These are phyloP conservation scores for Eristalis tenax DNA, from an alignment of 2,888 invertebrate species.

Conservation along the genomic window DNA sequence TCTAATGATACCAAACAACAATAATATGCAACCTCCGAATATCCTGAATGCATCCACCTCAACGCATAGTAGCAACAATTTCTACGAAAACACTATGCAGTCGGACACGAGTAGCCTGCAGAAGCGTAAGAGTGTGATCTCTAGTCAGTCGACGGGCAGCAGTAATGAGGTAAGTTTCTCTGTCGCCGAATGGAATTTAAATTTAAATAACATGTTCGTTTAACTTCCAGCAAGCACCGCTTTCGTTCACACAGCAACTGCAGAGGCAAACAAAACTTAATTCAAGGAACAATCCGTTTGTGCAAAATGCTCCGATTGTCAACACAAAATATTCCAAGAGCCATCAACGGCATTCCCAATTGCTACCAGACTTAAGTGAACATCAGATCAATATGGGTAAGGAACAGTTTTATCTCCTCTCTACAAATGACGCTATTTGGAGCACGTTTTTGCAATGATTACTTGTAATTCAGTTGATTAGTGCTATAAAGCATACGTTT, in stretches of 20 bases:
- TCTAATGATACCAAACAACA: slow-evolving; percentile 75
- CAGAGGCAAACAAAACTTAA: slow-evolving; percentile 83
- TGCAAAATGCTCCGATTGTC: slow-evolving; percentile 77
- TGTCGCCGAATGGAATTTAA: background rate
- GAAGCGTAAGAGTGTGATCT: slow-evolving; percentile 81
- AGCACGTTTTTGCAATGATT: background rate
- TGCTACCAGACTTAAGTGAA: slow-evolving; percentile 81
- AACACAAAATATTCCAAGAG: slow-evolving; percentile 78
- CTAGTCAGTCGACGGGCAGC: slow-evolving; percentile 82
- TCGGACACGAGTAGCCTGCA: slow-evolving; percentile 81
- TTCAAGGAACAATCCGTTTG: slow-evolving; percentile 80
- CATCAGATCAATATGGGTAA: slow-evolving; percentile 79
- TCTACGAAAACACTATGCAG: slow-evolving; percentile 82
- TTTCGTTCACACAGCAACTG: slow-evolving; percentile 96
- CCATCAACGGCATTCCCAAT: slow-evolving; percentile 80
- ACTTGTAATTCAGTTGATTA: slow-evolving; percentile 1
- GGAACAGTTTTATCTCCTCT: slow-evolving; percentile 2
- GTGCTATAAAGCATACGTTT: slow-evolving; percentile 7
- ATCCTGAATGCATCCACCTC: slow-evolving; percentile 80
- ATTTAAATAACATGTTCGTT: background rate
- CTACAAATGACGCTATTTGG: background rate
- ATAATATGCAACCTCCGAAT: slow-evolving; percentile 75
- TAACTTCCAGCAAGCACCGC: slow-evolving; percentile 82
- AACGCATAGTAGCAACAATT: slow-evolving; percentile 81
- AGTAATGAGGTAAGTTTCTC: slow-evolving; percentile 80